These are phyloP conservation scores for Patella vulgata DNA, from an alignment of 1,140 invertebrate species.

Conservation along the genomic window DNA sequence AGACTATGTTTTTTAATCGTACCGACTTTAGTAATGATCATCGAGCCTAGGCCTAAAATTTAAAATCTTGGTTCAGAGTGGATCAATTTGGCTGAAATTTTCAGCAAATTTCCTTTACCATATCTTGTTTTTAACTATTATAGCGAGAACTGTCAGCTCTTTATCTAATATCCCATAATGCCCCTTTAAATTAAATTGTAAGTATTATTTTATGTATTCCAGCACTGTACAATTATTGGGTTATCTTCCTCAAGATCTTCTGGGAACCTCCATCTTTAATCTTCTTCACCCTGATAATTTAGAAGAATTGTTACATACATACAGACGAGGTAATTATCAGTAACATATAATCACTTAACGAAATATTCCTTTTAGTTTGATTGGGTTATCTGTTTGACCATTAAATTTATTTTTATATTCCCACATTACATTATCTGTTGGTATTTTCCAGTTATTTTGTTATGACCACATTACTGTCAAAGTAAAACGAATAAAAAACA, in stretches of 20 bases:
- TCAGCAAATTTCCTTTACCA: too few species aligned
- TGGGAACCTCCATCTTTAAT: slow-evolving; percentile 82
- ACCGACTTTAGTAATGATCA: too few species aligned
- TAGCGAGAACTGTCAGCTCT: too few species aligned
- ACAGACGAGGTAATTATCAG: slow-evolving; percentile 85
- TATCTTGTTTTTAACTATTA: too few species aligned
- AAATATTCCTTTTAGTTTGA: background rate
- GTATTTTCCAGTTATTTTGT: background rate
- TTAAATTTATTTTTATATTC: background rate
- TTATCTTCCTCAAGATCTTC: slow-evolving; percentile 88
- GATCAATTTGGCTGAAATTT: too few species aligned
- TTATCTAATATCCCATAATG: too few species aligned
- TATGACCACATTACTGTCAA: background rate
- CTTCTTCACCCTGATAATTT: slow-evolving; percentile 91
- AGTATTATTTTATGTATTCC: too few species aligned
- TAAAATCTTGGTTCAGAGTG: too few species aligned
- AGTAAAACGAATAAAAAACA: background rate
- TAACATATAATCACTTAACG: too few species aligned
- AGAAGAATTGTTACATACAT: slow-evolving; percentile 80
- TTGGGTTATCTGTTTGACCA: background rate
- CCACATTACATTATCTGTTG: background rate
- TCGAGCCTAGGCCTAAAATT: too few species aligned
- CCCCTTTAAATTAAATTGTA: too few species aligned
- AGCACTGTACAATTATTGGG: slow-evolving; percentile 85
- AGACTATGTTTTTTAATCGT: too few species aligned